Conservation (phyloP, 2,113 vertebrate genomes). For the Merops nubicus region DNA sequence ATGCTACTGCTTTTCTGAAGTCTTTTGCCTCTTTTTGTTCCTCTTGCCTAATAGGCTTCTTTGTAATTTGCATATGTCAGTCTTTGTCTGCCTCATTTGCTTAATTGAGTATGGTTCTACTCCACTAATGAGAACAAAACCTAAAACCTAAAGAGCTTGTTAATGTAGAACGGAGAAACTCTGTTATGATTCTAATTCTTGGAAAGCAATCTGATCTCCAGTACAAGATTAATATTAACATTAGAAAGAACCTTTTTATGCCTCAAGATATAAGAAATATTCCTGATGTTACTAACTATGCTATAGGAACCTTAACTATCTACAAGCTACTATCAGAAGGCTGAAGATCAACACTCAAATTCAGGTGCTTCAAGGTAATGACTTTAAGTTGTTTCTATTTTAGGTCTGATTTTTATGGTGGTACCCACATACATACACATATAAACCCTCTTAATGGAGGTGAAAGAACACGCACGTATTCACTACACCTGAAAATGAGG, state of each 20-base stretch:
- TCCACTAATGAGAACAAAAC: slow-evolving; percentile 31
- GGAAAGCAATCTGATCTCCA: background rate
- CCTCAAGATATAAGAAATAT: background rate
- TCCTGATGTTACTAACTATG: background rate
- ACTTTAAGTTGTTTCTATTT: background rate
- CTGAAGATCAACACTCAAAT: background rate
- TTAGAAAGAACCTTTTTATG: background rate
- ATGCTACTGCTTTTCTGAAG: background rate
- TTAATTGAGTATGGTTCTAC: slow-evolving; percentile 27
- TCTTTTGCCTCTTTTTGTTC: slow-evolving; percentile 1
- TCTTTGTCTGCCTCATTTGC: slow-evolving; percentile 35
- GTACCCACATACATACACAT: background rate
- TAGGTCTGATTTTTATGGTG: background rate
- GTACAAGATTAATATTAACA: background rate
- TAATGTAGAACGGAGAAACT: background rate
- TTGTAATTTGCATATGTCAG: slow-evolving; percentile 40
- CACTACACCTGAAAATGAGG: background rate
- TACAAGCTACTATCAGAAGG: background rate
- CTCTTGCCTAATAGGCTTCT: background rate
- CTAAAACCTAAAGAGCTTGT: background rate
- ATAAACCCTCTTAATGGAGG: background rate
- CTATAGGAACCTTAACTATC: background rate
- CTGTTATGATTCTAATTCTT: background rate
- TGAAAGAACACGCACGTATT: background rate
- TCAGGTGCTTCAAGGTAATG: background rate